These are phyloP conservation scores for Choloepus hoffmanni DNA, from an alignment of 2,113 vertebrate genomes.

Conservation along the genomic window DNA sequence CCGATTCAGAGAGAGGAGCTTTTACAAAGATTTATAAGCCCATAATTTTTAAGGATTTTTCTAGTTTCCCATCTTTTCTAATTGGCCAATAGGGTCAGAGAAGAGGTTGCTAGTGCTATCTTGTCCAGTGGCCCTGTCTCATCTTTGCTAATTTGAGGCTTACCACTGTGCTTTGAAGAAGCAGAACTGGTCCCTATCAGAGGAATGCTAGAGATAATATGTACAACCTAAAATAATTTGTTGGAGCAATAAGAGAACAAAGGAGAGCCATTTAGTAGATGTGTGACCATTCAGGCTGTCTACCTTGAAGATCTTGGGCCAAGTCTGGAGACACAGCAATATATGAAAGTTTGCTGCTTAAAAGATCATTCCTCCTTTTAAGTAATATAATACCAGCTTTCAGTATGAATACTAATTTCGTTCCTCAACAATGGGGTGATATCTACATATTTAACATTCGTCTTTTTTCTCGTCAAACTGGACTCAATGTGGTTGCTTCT, in stretches of 20 bases:
- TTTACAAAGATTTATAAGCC: background rate
- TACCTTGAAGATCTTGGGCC: background rate
- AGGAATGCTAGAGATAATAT: background rate
- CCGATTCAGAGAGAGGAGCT: background rate
- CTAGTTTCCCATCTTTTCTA: background rate
- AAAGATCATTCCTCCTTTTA: background rate
- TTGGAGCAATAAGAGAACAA: background rate
- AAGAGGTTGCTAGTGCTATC: background rate
- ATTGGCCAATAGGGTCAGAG: background rate
- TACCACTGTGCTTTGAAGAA: background rate
- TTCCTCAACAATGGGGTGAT: background rate
- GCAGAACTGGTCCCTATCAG: background rate
- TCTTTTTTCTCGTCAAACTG: conserved; percentile 18
- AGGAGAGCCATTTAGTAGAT: background rate
- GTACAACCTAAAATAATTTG: background rate
- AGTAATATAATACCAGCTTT: background rate
- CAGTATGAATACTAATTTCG: background rate
- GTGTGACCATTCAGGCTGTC: background rate
- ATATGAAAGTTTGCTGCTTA: background rate
- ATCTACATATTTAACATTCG: background rate
- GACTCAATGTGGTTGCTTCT: background rate
- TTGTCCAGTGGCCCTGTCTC: background rate
- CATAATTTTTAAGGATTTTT: background rate
- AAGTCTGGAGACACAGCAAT: background rate
- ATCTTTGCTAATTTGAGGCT: background rate